A percentile compares a stretch with the other conserved stretches of the same genome.
These are phyloP conservation scores for Drosophila funebris DNA, from an alignment of 1,140 invertebrate species.

Conservation along the genomic window DNA sequence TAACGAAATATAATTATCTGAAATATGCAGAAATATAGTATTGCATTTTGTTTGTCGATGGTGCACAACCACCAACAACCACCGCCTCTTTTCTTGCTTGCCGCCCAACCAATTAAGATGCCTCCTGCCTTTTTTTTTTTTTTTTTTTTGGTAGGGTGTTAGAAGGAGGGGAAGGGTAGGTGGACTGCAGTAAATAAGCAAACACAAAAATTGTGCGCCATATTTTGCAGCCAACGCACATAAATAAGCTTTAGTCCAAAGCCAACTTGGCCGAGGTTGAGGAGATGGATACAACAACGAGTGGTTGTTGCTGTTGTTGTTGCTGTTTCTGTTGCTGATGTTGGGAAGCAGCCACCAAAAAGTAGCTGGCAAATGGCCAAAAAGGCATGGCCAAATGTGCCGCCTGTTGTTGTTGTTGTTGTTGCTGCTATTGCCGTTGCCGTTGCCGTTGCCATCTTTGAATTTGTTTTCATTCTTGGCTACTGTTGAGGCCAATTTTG, in stretches of 20 bases:
- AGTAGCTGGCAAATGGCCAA: conserved; percentile 72
- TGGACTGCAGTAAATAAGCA: conserved; percentile 39
- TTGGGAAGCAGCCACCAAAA: conserved; percentile 50
- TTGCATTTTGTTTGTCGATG: conserved; percentile 22
- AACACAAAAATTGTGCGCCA: conserved; percentile 62
- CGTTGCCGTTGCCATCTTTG: conserved; percentile 31
- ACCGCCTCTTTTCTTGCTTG: neutral
- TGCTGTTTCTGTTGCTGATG: conserved; percentile 25
- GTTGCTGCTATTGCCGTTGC: neutral
- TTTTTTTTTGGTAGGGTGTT: conserved; percentile 24
- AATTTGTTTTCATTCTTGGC: conserved; percentile 47
- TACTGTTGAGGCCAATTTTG: conserved; percentile 59
- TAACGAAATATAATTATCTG: conserved; percentile 20
- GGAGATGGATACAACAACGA: conserved; percentile 57
- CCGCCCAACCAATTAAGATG: conserved; percentile 51
- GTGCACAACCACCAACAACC: neutral
- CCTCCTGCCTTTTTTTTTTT: conserved; percentile 5
- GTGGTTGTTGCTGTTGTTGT: conserved; percentile 43
- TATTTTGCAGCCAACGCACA: conserved; percentile 78
- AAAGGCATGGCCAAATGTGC: conserved; percentile 79
- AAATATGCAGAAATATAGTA: conserved; percentile 29
- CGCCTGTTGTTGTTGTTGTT: conserved; percentile 39
- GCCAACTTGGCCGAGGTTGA: conserved; percentile 60
- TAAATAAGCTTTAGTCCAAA: conserved; percentile 77
- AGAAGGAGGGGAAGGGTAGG: too few species aligned